Percentiles rank a stretch among this genome's conserved stretches.
These are phyloP conservation scores for Ia io DNA, from an alignment of 2,113 vertebrate genomes.

Conservation along the genomic window DNA sequence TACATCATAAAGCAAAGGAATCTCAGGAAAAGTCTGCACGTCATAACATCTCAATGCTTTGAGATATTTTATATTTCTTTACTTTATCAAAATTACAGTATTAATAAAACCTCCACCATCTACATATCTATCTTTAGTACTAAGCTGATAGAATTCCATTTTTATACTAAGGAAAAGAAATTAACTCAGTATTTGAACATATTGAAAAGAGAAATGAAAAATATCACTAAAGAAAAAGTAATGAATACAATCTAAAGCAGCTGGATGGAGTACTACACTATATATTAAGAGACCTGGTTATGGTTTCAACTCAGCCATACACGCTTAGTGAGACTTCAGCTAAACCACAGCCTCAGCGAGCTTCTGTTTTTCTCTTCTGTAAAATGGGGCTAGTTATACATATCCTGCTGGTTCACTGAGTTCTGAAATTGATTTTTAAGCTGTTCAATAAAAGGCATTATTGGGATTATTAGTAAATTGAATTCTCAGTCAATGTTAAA, in stretches of 20 bases:
- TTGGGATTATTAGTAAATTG: slow-evolving; percentile 64
- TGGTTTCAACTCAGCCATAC: background rate
- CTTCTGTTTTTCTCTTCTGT: slow-evolving; percentile 36
- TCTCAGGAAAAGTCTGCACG: background rate
- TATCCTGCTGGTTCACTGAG: background rate
- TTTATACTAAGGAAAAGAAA: background rate
- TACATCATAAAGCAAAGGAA: background rate
- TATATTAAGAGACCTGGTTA: background rate
- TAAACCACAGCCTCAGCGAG: background rate
- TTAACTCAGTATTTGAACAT: background rate
- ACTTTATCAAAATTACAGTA: background rate
- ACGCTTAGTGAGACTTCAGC: background rate
- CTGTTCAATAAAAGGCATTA: slow-evolving; percentile 58
- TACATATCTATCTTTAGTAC: background rate
- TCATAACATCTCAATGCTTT: background rate
- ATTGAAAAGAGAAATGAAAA: background rate
- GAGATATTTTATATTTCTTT: background rate
- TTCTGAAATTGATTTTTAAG: slow-evolving; percentile 62
- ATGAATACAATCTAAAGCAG: background rate
- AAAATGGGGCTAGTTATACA: slow-evolving; percentile 56
- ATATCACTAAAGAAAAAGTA: background rate
- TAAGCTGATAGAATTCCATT: background rate
- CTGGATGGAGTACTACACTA: background rate
- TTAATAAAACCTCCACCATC: background rate
- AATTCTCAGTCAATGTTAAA: slow-evolving; percentile 44